Conservation (phyloP, 1,140 invertebrate species). For the Leguminivora glycinivorella region DNA sequence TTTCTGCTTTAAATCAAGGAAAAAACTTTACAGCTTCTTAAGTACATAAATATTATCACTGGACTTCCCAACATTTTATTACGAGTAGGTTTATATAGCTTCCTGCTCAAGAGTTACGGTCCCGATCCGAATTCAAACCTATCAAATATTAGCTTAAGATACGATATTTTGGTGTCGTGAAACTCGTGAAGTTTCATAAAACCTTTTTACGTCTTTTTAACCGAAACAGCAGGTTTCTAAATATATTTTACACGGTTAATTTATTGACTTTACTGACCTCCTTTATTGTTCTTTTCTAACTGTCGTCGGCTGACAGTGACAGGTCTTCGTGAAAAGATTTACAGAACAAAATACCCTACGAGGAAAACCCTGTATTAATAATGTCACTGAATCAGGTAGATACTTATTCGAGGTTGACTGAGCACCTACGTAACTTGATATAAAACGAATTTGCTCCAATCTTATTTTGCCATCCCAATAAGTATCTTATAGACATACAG, state of each 20-base stretch:
- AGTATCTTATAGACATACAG: background rate
- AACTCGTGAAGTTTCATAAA: no score
- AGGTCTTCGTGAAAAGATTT: background rate
- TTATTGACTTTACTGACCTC: background rate
- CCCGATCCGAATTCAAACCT: no score
- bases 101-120: no score
- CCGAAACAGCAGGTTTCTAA: background rate
- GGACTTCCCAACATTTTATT: no score
- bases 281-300: background rate
- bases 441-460: background rate
- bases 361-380: constrained; percentile 1
- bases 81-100: no score
- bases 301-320: constrained; percentile 1
- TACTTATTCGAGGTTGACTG: constrained; percentile 1
- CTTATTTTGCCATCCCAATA: constrained; percentile 4
- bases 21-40: no score
- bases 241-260: background rate
- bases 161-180: no score
- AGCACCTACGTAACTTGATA: background rate
- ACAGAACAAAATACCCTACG: background rate
- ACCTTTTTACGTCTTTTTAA: no score
- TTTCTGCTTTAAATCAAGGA: no score
- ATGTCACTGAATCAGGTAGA: constrained; percentile 9
- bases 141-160: no score
- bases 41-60: no score